Evolutionary conservation across 2,888 invertebrate species (phyloP).

Genomic region (Perdita meconis): DNA sequence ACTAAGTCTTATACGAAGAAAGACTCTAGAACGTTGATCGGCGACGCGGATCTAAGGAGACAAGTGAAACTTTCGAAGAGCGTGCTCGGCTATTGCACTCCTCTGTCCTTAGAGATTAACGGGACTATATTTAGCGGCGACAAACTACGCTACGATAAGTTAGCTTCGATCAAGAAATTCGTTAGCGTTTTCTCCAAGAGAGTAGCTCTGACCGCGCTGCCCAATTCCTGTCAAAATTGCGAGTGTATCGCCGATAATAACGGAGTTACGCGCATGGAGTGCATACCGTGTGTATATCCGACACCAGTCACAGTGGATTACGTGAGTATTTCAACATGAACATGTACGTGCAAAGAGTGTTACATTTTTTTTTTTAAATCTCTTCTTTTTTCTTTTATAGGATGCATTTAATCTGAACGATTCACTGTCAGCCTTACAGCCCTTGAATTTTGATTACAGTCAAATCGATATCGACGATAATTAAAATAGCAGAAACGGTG

Average conservation of each 20-base stretch:
- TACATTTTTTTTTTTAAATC: neutral
- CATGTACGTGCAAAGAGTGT: neutral
- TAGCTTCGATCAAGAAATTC: slow-evolving; percentile 87
- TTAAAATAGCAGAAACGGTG: slow-evolving; percentile 49
- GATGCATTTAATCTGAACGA: slow-evolving; percentile 81
- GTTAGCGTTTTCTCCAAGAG: slow-evolving; percentile 89
- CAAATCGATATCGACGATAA: slow-evolving; percentile 76
- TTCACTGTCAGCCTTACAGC: slow-evolving; percentile 73
- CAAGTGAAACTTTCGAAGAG: slow-evolving; percentile 91
- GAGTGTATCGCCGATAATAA: slow-evolving; percentile 89
- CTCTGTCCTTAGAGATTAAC: slow-evolving; percentile 93
- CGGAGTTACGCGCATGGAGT: slow-evolving; percentile 88
- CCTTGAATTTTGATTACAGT: slow-evolving; percentile 76
- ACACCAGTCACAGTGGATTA: slow-evolving; percentile 85
- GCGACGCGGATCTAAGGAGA: slow-evolving; percentile 89
- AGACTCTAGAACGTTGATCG: slow-evolving; percentile 88
- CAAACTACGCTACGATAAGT: slow-evolving; percentile 86
- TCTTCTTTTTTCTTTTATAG: slow-evolving; percentile 61
- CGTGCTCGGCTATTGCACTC: slow-evolving; percentile 91
- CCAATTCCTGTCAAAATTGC: slow-evolving; percentile 88
- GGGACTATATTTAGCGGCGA: slow-evolving; percentile 89
- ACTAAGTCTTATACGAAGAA: slow-evolving; percentile 92
- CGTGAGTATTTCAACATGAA: slow-evolving; percentile 80
- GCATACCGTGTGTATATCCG: slow-evolving; percentile 87
- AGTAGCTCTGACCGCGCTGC: slow-evolving; percentile 87